A percentile compares a stretch with the other conserved stretches of the same genome.
Conservation (phyloP, 2,113 vertebrate species). For the Oncorhynchus tshawytscha region DNA sequence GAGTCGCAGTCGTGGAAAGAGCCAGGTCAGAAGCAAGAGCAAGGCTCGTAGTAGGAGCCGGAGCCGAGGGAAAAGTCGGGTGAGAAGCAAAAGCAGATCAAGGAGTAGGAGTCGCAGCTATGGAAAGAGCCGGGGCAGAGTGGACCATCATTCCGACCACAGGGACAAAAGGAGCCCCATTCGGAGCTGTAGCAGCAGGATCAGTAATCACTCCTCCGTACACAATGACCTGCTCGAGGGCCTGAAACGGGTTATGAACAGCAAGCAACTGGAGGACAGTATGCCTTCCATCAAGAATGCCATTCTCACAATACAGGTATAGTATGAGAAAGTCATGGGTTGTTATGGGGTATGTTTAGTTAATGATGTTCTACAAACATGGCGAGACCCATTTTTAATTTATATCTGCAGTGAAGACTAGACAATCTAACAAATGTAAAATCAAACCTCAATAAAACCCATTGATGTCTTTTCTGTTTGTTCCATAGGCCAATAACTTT, state of each 20-base stretch:
- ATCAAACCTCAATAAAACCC: background rate
- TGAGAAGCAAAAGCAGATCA: constrained; percentile 63
- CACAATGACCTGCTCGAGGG: constrained; percentile 80
- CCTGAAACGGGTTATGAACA: constrained; percentile 84
- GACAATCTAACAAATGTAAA: no score
- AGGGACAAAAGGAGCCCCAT: constrained; percentile 38
- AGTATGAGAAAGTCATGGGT: background rate
- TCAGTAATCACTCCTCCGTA: background rate
- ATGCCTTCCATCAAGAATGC: constrained; percentile 86
- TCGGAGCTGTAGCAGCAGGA: background rate
- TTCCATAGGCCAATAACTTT: background rate
- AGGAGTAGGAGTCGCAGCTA: constrained; percentile 48
- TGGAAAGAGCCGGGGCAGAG: constrained; percentile 17
- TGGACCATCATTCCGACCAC: constrained; percentile 5
- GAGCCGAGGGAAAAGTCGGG: constrained; percentile 58
- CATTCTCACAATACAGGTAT: constrained; percentile 82
- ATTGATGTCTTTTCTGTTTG: background rate
- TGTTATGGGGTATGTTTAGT: no score
- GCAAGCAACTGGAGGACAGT: constrained; percentile 78
- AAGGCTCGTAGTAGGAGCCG: background rate
- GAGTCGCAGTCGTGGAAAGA: constrained; percentile 23
- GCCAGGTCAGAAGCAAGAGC: constrained; percentile 37
- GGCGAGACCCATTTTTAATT: no score
- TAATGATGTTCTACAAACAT: no score
- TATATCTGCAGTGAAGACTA: no score